phyloP scores from a whole-genome alignment of 2,113 vertebrate species.

The Circaetus gallicus region DNA sequence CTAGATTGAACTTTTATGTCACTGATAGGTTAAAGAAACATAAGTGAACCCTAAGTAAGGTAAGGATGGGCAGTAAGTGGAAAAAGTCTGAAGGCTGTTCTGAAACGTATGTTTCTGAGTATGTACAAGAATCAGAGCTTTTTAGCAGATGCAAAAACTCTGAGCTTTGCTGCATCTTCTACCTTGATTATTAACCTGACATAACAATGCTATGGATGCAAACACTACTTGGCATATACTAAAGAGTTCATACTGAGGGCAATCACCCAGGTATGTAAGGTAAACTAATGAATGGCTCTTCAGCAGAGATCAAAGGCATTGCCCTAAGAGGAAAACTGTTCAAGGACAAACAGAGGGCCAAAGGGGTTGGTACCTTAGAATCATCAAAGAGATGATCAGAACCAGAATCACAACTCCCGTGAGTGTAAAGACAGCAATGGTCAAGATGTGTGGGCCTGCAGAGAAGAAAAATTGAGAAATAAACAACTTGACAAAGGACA shows the following conservation, averaged over 20 bases:
- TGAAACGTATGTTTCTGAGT: neutral
- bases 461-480: conserved; percentile 5
- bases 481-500: neutral
- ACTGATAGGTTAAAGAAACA: neutral
- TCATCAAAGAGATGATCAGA: conserved; percentile 84
- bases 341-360: neutral
- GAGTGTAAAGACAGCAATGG: conserved; percentile 86
- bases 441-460: conserved; percentile 72
- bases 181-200: neutral
- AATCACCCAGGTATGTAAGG: neutral
- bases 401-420: conserved; percentile 80
- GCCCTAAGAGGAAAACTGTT: neutral
- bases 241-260: neutral
- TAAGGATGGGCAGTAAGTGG: neutral
- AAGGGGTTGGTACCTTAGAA: conserved; percentile 82
- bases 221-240: neutral
- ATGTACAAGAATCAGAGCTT: neutral
- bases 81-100: neutral
- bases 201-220: neutral
- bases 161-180: neutral
- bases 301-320: neutral
- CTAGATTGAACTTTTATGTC: neutral
- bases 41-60: neutral
- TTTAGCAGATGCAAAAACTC: neutral
- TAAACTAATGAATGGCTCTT: neutral